Evolutionary conservation across 1,140 invertebrate genomes (phyloP).

Genomic region (Drosophila albomicans): DNA sequence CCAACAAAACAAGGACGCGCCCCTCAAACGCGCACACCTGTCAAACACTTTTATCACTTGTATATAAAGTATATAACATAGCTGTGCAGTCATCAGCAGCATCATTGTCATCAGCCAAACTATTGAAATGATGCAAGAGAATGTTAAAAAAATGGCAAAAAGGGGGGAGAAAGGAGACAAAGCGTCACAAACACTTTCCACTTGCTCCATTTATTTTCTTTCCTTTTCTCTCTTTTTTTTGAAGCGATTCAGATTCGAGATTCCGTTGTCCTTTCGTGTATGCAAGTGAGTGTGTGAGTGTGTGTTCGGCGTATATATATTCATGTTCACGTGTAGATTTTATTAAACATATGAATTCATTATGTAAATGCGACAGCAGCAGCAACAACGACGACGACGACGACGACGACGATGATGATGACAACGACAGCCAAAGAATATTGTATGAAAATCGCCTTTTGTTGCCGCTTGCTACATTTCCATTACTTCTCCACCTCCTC

Average conservation of each 20-base stretch:
- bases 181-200: slow-evolving; percentile 46
- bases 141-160: neutral
- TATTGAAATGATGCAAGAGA: slow-evolving; percentile 54
- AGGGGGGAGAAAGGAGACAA: no score
- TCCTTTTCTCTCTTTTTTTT: neutral
- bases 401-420: slow-evolving; percentile 31
- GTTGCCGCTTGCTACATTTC: slow-evolving; percentile 21
- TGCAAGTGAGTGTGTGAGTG: neutral
- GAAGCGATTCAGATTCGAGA: slow-evolving; percentile 18
- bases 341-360: slow-evolving; percentile 84
- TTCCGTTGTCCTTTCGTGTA: slow-evolving; percentile 53
- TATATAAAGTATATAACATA: neutral
- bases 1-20: slow-evolving; percentile 6
- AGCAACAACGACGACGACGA: slow-evolving; percentile 22
- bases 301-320: slow-evolving; percentile 27
- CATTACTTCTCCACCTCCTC: neutral
- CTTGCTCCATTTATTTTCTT: slow-evolving; percentile 12
- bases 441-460: slow-evolving; percentile 70
- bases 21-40: slow-evolving; percentile 2
- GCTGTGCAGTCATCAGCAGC: slow-evolving; percentile 33
- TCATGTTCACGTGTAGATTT: slow-evolving; percentile 79
- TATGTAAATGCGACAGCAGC: slow-evolving; percentile 73
- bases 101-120: slow-evolving; percentile 64
- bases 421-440: slow-evolving; percentile 47
- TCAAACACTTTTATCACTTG: slow-evolving; percentile 21